Conservation (phyloP, 1,140 invertebrate species). For the Chironomus striatipennis region DNA sequence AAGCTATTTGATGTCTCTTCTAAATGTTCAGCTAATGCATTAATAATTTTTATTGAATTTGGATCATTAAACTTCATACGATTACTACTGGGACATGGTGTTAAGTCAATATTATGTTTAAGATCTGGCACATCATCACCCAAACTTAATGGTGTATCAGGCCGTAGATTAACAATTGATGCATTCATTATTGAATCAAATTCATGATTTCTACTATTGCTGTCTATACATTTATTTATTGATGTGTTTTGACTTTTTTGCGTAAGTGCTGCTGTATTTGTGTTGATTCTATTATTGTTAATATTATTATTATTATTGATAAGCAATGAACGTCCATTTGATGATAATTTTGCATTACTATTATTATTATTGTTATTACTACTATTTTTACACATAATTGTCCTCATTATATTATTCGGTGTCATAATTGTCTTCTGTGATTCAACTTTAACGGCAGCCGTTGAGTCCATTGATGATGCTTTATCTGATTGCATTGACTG, state of each 20-base stretch:
- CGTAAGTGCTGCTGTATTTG: conserved; percentile 24
- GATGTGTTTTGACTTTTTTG: conserved; percentile 27
- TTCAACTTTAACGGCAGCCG: neutral
- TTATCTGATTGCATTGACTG: conserved; percentile 24
- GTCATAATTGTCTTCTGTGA: conserved; percentile 17
- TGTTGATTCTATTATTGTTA: conserved; percentile 24
- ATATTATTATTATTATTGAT: conserved; percentile 32
- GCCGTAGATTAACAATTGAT: conserved; percentile 25
- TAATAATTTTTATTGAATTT: conserved; percentile 29
- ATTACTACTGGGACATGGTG: conserved; percentile 37
- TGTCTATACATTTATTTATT: conserved; percentile 8
- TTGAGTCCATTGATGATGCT: neutral
- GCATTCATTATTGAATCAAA: conserved; percentile 12
- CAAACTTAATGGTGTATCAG: conserved; percentile 32
- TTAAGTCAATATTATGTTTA: conserved; percentile 34
- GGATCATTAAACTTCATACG: conserved; percentile 34
- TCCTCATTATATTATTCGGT: neutral
- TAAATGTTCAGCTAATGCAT: conserved; percentile 32
- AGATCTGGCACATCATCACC: conserved; percentile 31
- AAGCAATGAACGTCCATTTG: conserved; percentile 35
- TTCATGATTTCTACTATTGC: neutral
- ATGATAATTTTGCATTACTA: conserved; percentile 24
- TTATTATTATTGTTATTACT: conserved; percentile 18
- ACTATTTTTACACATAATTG: neutral
- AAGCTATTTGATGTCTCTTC: conserved; percentile 31